A percentile compares a stretch with the other conserved stretches of the same genome.
phyloP scores from a whole-genome alignment of 1,140 invertebrate species.

The Fopius arisanus region DNA sequence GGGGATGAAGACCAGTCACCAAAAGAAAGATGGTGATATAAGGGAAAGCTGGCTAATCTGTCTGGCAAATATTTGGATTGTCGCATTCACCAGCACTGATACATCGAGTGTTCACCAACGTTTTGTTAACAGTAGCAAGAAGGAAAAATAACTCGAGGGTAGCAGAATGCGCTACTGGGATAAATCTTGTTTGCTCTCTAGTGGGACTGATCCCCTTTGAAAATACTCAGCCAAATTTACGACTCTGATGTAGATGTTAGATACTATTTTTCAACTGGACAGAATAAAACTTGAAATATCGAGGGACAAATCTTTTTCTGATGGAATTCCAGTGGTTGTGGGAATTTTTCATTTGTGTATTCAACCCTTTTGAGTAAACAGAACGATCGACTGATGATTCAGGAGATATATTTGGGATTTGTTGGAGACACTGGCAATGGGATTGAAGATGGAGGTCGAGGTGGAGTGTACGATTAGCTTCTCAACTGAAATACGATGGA shows the following conservation, averaged over 20 bases:
- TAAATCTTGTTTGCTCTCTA: constrained; percentile 41
- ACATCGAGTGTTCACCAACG: constrained; percentile 46
- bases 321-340: background rate
- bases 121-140: constrained; percentile 21
- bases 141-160: constrained; percentile 27
- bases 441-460: background rate
- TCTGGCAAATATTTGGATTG: constrained; percentile 65
- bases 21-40: constrained; percentile 9
- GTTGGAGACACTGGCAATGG: background rate
- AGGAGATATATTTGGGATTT: background rate
- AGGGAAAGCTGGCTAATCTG: constrained; percentile 55
- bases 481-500: background rate
- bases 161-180: background rate
- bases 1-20: background rate
- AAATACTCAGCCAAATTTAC: constrained; percentile 42
- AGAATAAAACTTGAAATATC: constrained; percentile 5
- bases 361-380: background rate
- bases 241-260: constrained; percentile 49
- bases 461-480: background rate
- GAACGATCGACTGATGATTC: background rate
- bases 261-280: constrained; percentile 37
- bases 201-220: constrained; percentile 33
- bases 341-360: background rate
- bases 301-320: background rate
- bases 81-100: constrained; percentile 58